Conservation (phyloP, 2,113 vertebrate species). For the Ophiodon elongatus region DNA sequence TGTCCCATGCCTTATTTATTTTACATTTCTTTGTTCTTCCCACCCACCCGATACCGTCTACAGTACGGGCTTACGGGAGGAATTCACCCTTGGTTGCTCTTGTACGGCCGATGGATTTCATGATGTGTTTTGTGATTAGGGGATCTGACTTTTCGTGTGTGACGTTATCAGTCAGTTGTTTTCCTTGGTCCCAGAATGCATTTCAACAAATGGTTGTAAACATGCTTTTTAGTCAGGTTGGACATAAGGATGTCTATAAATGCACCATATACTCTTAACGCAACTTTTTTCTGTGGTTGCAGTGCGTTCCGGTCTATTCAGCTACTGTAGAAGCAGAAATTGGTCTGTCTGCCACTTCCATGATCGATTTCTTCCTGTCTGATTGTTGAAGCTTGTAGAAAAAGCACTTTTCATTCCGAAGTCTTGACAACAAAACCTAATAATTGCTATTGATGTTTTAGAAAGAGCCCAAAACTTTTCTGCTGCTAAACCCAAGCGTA, state of each 20-base stretch:
- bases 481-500: neutral
- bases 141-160: neutral
- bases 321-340: neutral
- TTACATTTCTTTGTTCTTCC: neutral
- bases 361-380: neutral
- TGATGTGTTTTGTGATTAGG: constrained; percentile 1
- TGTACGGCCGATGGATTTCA: neutral
- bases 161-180: neutral
- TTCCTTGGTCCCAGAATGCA: neutral
- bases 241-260: neutral
- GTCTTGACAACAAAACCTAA: neutral
- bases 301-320: neutral
- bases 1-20: constrained; percentile 42
- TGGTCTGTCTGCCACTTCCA: neutral
- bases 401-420: neutral
- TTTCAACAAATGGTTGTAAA: neutral
- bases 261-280: neutral
- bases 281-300: neutral
- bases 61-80: neutral
- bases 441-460: constrained; percentile 8
- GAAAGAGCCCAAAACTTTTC: neutral
- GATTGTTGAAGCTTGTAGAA: neutral
- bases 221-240: neutral
- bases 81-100: neutral
- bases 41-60: neutral